These are phyloP conservation scores for Leptinotarsa undecemlineata DNA, from an alignment of 1,140 invertebrate genomes.

Conservation along the genomic window DNA sequence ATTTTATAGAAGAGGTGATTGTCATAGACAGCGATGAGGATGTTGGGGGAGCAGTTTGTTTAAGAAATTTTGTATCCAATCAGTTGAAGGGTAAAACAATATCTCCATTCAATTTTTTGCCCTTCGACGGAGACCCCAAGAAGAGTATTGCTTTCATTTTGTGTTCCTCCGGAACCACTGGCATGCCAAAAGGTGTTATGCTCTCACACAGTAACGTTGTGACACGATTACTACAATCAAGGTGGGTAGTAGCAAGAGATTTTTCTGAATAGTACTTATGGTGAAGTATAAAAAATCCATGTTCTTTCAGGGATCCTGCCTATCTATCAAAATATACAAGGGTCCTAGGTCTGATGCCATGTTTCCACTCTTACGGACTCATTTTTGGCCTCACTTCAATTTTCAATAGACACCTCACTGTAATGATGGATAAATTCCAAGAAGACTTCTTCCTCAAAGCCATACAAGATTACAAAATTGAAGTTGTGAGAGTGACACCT, in stretches of 20 bases:
- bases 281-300: not conserved
- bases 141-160: slow-evolving; percentile 52
- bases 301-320: slow-evolving; percentile 34
- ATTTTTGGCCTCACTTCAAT: slow-evolving; percentile 30
- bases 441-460: slow-evolving; percentile 52
- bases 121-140: slow-evolving; percentile 32
- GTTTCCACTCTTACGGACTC: slow-evolving; percentile 43
- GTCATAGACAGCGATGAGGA: slow-evolving; percentile 33
- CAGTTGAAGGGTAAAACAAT: slow-evolving; percentile 8
- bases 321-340: slow-evolving; percentile 9
- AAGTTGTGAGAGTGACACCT: slow-evolving; percentile 29
- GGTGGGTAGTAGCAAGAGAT: slow-evolving; percentile 15
- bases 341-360: slow-evolving; percentile 40
- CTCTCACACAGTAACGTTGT: slow-evolving; percentile 65
- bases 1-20: slow-evolving; percentile 39
- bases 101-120: slow-evolving; percentile 23
- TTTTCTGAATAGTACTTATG: not conserved
- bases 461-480: slow-evolving; percentile 35
- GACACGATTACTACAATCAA: slow-evolving; percentile 30
- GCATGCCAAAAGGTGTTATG: slow-evolving; percentile 77
- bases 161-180: slow-evolving; percentile 70
- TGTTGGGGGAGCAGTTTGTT: slow-evolving; percentile 16
- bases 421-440: slow-evolving; percentile 61
- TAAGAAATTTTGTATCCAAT: slow-evolving; percentile 33
- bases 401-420: slow-evolving; percentile 32